These are phyloP conservation scores for Anguilla japonica DNA, from an alignment of 2,113 vertebrate genomes.

Conservation along the genomic window DNA sequence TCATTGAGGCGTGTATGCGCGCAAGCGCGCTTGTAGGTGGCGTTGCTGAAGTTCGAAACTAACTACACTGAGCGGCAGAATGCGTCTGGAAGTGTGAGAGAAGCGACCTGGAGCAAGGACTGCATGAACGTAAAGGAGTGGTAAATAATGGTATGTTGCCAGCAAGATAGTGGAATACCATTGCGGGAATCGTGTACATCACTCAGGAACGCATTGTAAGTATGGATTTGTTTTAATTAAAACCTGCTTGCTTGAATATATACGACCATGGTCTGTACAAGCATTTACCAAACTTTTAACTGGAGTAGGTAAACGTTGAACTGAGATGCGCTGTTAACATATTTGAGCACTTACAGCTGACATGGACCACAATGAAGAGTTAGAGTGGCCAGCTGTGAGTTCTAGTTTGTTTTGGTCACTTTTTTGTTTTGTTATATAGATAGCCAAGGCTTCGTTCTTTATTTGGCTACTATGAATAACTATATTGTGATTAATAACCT, in stretches of 20 bases:
- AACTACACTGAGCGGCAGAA: neutral
- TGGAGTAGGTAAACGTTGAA: no score
- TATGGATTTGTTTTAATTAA: neutral
- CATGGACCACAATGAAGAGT: no score
- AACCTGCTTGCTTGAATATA: neutral
- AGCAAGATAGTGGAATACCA: slow-evolving; percentile 3
- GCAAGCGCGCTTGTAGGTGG: slow-evolving; percentile 17
- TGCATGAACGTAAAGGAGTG: neutral
- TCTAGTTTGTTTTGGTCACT: neutral
- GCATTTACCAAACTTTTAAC: neutral
- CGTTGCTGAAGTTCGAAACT: slow-evolving; percentile 5
- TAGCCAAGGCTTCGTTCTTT: neutral
- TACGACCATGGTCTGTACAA: neutral
- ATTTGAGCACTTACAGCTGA: no score
- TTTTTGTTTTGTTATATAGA: neutral
- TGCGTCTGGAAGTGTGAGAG: slow-evolving; percentile 4
- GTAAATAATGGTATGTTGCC: neutral
- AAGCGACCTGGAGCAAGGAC: neutral
- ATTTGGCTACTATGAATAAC: neutral
- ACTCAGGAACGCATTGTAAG: slow-evolving; percentile 11
- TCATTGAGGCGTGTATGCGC: slow-evolving; percentile 2
- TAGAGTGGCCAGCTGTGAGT: neutral
- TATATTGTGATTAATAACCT: no score
- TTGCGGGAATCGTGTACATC: neutral
- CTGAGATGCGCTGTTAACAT: no score